These are phyloP conservation scores for Vanessa tameamea DNA, from an alignment of 1,140 invertebrate genomes.

Conservation along the genomic window DNA sequence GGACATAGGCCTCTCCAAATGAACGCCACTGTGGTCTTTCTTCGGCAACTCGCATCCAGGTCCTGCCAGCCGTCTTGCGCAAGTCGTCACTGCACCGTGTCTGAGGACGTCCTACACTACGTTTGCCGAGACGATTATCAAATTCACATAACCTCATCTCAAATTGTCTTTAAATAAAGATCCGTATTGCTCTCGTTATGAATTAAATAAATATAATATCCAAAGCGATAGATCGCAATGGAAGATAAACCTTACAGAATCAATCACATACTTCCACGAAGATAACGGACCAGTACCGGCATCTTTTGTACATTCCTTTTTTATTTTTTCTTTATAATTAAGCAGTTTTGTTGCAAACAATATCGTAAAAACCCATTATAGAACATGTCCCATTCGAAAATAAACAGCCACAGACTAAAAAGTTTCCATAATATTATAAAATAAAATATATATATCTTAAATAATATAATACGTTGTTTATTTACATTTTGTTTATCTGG, in stretches of 20 bases:
- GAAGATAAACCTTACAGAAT: constrained; percentile 42
- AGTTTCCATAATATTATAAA: background rate
- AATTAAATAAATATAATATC: background rate
- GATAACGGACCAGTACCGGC: constrained; percentile 52
- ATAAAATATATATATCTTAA: background rate
- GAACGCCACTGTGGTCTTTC: too few relatives aligned
- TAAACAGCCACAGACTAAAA: background rate
- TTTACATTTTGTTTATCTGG: too few relatives aligned
- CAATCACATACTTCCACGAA: constrained; percentile 65
- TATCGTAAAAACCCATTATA: constrained; percentile 6
- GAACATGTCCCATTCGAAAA: constrained; percentile 18
- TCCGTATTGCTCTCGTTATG: too few relatives aligned
- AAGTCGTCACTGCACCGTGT: too few relatives aligned
- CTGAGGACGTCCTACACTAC: too few relatives aligned
- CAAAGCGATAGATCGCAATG: background rate
- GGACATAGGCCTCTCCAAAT: too few relatives aligned
- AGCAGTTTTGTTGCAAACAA: constrained; percentile 50
- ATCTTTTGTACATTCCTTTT: constrained; percentile 57
- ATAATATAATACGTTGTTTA: too few relatives aligned
- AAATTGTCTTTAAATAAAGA: too few relatives aligned
- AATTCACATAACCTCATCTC: too few relatives aligned
- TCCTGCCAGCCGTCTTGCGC: too few relatives aligned
- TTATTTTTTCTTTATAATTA: constrained; percentile 54
- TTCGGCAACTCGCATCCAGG: too few relatives aligned
- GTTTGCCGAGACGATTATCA: too few relatives aligned